Base-by-base conservation (phyloP, 1,140 invertebrate genomes). In the Helicoverpa zea region DNA sequence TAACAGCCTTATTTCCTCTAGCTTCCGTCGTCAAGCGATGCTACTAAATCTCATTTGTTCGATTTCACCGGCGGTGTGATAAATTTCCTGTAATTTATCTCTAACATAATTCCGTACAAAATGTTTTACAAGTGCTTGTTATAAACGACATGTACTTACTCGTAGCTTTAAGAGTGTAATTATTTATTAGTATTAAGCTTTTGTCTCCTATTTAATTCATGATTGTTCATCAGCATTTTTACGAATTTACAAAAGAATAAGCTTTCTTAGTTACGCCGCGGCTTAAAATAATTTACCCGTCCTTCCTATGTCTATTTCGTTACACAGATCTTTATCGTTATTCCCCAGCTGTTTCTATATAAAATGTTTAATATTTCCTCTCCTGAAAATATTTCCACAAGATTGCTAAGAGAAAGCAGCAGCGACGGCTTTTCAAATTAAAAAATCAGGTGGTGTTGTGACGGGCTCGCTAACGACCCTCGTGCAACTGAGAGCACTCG, bases 381-480 rank as follows among this genome's bases (percentile, higher is more conserved):
- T 35, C 7, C 14, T 16, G 35, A 49, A 43, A 43, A 61, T 78
- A 68, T 23, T 68, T 68, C 52, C 30, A 68, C 47, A 14, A 70
- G 30, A 43, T 51, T 63, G 23, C 74, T 63, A 81, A 82, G 68
- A 83, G 82, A 84, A 83, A 59, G 81, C 83, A 76, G 61, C 61
- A 83, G 76, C 68, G 23, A 35, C 47, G 68, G 81, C 68, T 82
- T 84, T 85, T 81, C 80, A 83, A 84, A 88, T 86, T 82, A 84
- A 83, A 81, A 84, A 82, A 86, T 80, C 80, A 81, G 73, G 74
- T 84, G 81, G 74, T 82, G 81, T 83, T 79, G 78, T 81, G 76
- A 82, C 83, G 81, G 59, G 80, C 74, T 80, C 75, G 64, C 88
- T 89, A 89, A 91, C 86, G 86, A 84, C 89, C 83, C 90, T 91